A percentile compares a stretch with the other conserved stretches of the same genome.
These are phyloP conservation scores for Chlamydotis undulata DNA, from an alignment of 2,113 vertebrate species.

Conservation along the genomic window DNA sequence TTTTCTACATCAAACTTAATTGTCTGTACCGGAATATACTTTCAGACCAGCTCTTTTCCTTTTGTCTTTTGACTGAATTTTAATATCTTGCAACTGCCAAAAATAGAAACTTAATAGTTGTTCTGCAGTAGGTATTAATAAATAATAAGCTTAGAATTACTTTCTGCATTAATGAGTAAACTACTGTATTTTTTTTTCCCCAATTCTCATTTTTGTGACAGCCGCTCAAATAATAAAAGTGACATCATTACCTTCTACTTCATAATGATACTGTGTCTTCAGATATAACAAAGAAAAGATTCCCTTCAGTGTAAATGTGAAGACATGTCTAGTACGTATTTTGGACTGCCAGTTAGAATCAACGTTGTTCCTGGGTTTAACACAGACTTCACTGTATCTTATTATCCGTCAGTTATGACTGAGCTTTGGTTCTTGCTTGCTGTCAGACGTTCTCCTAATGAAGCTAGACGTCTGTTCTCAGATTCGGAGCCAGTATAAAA, in stretches of 20 bases:
- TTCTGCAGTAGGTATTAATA: background rate
- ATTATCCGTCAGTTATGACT: background rate
- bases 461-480: background rate
- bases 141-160: background rate
- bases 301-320: background rate
- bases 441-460: background rate
- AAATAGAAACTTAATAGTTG: background rate
- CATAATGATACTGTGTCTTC: background rate
- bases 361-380: background rate
- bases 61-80: background rate
- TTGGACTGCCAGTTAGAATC: background rate
- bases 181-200: background rate
- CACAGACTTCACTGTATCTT: background rate
- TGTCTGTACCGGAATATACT: background rate
- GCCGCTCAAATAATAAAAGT: background rate
- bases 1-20: background rate
- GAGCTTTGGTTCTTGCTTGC: background rate
- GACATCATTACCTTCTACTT: background rate
- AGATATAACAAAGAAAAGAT: background rate
- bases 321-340: background rate
- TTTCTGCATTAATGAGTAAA: background rate
- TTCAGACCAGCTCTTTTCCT: background rate
- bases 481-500: background rate
- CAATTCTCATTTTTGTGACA: background rate
- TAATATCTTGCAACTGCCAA: background rate